Percentiles rank a stretch among this genome's conserved stretches.
These are phyloP conservation scores for Urophycis tenuis DNA, from an alignment of 2,797 vertebrate genomes.

Conservation along the genomic window DNA sequence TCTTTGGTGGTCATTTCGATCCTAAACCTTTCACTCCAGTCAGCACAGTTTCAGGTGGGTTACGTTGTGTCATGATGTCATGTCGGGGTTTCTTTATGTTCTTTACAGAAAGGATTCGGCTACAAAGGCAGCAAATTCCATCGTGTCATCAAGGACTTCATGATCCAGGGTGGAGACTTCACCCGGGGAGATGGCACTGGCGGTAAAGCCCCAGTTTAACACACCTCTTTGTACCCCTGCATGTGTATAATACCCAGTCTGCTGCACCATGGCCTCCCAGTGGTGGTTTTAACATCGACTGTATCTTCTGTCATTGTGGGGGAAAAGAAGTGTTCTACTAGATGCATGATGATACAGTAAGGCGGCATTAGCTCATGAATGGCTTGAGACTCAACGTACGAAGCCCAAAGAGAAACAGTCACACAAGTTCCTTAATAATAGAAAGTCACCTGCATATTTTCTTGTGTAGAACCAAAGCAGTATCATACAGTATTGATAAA, in stretches of 20 bases:
- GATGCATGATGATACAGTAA: too few relatives aligned
- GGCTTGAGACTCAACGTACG: too few relatives aligned
- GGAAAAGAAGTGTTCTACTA: too few relatives aligned
- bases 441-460: too few relatives aligned
- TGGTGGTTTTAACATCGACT: too few relatives aligned
- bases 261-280: background rate
- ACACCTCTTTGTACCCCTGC: background rate
- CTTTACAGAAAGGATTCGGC: constrained; percentile 90
- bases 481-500: too few relatives aligned
- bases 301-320: too few relatives aligned
- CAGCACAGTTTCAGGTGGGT: background rate
- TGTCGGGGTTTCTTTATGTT: background rate
- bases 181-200: constrained; percentile 95
- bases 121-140: constrained; percentile 96
- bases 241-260: background rate
- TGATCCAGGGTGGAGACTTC: constrained; percentile 99
- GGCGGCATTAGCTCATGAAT: too few relatives aligned
- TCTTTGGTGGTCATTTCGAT: background rate
- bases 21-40: background rate
- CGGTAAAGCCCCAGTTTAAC: constrained; percentile 65
- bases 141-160: constrained; percentile 93
- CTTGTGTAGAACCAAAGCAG: too few relatives aligned
- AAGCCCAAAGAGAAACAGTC: too few relatives aligned
- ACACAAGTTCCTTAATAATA: too few relatives aligned
- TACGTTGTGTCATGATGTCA: background rate